Evolutionary conservation across 2,113 vertebrate species (phyloP).

Genomic region (Tragelaphus strepsiceros): DNA sequence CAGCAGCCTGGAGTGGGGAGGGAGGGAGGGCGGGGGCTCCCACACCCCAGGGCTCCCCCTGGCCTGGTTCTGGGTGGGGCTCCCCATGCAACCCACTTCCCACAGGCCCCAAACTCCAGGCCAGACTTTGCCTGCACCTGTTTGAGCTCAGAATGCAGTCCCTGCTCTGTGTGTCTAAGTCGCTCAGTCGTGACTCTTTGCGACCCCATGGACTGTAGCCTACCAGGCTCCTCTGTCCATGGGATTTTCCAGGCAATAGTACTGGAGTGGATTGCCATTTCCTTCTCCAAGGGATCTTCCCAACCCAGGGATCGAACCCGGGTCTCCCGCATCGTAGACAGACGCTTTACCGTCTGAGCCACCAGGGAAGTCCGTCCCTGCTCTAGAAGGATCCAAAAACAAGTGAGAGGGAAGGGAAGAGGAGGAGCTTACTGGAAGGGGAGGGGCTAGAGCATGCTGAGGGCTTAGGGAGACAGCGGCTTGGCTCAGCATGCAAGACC

Average conservation of each 20-base stretch:
- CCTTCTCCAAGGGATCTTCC: no score
- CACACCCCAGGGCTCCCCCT: constrained; percentile 46
- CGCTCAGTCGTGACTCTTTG: no score
- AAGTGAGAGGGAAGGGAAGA: not conserved
- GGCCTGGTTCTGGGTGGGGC: constrained; percentile 16
- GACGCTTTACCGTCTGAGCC: no score
- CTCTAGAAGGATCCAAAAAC: constrained; percentile 54
- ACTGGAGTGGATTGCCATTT: no score
- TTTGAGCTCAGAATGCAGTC: constrained; percentile 24
- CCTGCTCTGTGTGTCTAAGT: no score
- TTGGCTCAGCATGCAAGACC: not conserved
- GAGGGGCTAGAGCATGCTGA: not conserved
- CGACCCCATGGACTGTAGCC: no score
- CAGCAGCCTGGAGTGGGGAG: not conserved
- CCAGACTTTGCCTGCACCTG: constrained; percentile 65
- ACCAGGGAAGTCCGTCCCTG: no score
- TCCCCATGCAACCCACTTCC: constrained; percentile 48
- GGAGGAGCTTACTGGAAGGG: not conserved
- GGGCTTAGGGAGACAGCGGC: not conserved
- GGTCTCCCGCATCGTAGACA: no score
- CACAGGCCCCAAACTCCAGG: constrained; percentile 23
- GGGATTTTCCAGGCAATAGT: no score
- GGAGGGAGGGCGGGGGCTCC: not conserved
- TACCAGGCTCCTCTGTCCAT: no score
- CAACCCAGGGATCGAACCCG: no score